phyloP scores from a whole-genome alignment of 2,797 vertebrate genomes.

The Sternarchorhynchus goeldii region DNA sequence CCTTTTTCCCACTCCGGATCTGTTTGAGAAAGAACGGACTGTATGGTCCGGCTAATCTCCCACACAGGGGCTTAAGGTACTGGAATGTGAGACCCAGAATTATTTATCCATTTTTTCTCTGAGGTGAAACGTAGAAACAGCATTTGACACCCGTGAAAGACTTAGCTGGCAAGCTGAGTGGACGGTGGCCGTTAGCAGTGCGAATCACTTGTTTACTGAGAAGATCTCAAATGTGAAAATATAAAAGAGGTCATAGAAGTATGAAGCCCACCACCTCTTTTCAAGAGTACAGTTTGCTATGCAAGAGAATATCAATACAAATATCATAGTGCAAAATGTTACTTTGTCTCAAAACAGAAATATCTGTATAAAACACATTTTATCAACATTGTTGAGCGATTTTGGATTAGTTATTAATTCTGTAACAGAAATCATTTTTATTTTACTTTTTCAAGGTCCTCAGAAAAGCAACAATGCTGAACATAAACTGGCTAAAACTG shows the following conservation, averaged over 20 bases:
- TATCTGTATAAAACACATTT: too few species aligned
- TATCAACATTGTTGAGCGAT: too few species aligned
- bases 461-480: background rate
- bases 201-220: background rate
- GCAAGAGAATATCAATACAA: too few species aligned
- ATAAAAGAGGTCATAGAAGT: background rate
- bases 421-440: too few species aligned
- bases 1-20: constrained; percentile 23
- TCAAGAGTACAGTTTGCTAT: too few species aligned
- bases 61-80: constrained; percentile 43
- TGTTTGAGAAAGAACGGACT: constrained; percentile 43
- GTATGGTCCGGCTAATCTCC: constrained; percentile 52
- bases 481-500: background rate
- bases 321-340: too few species aligned
- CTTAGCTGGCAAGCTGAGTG: background rate
- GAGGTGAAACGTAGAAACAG: constrained; percentile 19
- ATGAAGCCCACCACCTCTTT: background rate
- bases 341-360: too few species aligned
- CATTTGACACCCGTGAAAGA: constrained; percentile 24
- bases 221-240: background rate
- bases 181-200: background rate
- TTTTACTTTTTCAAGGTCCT: background rate
- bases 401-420: too few species aligned
- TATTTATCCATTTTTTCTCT: constrained; percentile 34
- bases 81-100: constrained; percentile 17